Evolutionary conservation across 2,888 invertebrate genomes (phyloP).

Genomic region (Ophioninae sp.): DNA sequence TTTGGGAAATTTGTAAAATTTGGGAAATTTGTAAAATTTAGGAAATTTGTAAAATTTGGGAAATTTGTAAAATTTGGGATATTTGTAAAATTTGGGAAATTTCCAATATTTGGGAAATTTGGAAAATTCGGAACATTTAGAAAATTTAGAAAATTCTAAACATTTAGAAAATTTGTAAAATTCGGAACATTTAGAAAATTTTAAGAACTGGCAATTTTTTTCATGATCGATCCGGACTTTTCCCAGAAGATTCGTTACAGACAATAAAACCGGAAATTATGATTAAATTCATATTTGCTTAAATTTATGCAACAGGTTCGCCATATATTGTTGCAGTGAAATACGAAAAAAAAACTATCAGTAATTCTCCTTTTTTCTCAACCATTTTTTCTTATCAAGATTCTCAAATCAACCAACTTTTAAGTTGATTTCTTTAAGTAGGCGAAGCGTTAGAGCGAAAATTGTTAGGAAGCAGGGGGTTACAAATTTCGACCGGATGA

Average conservation of each 20-base stretch:
- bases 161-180: too few relatives aligned
- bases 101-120: too few relatives aligned
- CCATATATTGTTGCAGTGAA: too few relatives aligned
- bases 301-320: not conserved
- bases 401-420: not conserved
- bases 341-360: not conserved
- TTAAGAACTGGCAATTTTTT: not conserved
- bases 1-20: too few relatives aligned
- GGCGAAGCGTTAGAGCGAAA: not conserved
- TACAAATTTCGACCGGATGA: not conserved
- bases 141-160: too few relatives aligned
- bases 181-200: too few relatives aligned
- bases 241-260: not conserved
- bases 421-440: not conserved
- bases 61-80: too few relatives aligned
- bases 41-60: too few relatives aligned
- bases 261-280: not conserved
- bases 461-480: not conserved
- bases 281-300: not conserved
- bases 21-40: too few relatives aligned
- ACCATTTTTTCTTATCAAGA: not conserved
- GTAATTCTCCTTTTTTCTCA: not conserved
- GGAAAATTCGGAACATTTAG: too few relatives aligned
- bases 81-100: too few relatives aligned
- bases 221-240: not conserved